Evolutionary conservation across 2,797 vertebrate species (phyloP), one percentile per base, ranked within the genome.

Genomic region (Poeciliopsis infans): DNA sequence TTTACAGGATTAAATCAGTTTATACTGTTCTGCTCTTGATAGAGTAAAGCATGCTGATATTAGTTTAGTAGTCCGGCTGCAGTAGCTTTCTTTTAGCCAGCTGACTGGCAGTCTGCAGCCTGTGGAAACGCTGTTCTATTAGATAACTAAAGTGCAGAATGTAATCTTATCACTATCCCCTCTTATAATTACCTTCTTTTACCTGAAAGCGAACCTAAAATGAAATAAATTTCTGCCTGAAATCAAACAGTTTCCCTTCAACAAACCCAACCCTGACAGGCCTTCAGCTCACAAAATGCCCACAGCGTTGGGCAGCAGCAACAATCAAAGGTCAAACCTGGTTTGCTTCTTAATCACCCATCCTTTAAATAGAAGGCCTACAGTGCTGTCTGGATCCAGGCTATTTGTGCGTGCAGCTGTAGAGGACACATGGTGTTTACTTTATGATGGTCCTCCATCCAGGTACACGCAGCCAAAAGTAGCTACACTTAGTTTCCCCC

Each of bases 321-420:
- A 82, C 87, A 92, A 92, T 90, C 89, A 93, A 94, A 94, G 93
- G 91, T 94, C 92, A 92, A 92, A 93, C 89, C 90, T 88, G 87
- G 86, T 94, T 93, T 91, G 87, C 87, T 86, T 93, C 87, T 93
- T 93, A 93, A 93, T 94, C 92, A 93, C 81, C 85, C 91, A 90
- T 91, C 91, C 92, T 94, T 92, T 92, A 93, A 94, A 94, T 94
- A 93, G 92, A 86, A 90, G 84, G 77, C 87, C 82, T 45, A 51
- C 82, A 87, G 83, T 82, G 83, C 88, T 82, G 83, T 89, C 89
- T 92, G 88, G 81, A 87, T 91, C 53, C 6, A 83, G 80, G 77
- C 79, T 89, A 82, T 89, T 83, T 83, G 84, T 86, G 82, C 77
- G 39, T 88, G 85, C 82, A 88, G 84, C 82, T 81, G 51, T 75